phyloP scores from a whole-genome alignment of 2,113 vertebrate species.

The Todiramphus saurophagus region DNA sequence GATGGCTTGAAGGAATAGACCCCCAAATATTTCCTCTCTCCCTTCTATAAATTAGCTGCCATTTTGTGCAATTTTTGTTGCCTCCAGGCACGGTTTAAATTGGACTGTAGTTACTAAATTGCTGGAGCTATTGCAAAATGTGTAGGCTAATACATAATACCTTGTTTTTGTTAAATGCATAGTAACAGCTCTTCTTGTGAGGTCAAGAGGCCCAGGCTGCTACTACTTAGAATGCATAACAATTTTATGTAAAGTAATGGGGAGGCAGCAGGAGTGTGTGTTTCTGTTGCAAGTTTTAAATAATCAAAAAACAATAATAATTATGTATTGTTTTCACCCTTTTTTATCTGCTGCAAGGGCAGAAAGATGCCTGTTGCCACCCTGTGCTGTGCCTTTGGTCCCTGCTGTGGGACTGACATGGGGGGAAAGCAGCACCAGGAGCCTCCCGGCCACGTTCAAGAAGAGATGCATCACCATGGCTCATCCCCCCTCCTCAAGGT shows the following conservation, averaged over 20 bases:
- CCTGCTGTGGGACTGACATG: neutral
- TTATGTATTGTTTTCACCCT: neutral
- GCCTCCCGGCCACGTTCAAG: neutral
- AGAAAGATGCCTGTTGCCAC: neutral
- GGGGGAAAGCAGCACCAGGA: neutral
- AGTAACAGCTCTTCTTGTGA: conserved; percentile 83
- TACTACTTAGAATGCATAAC: conserved; percentile 70
- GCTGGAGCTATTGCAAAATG: conserved; percentile 79
- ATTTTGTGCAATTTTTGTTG: conserved; percentile 84
- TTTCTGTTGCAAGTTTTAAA: conserved; percentile 43
- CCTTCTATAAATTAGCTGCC: conserved; percentile 82
- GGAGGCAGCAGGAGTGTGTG: neutral
- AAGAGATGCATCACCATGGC: neutral
- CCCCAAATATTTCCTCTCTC: conserved; percentile 80
- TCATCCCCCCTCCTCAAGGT: neutral
- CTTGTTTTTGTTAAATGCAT: conserved; percentile 82
- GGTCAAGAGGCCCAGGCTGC: conserved; percentile 76
- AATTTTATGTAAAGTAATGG: conserved; percentile 68
- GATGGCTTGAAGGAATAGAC: conserved; percentile 80
- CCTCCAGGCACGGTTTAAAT: conserved; percentile 81
- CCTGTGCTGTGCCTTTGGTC: neutral
- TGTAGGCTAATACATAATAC: conserved; percentile 84
- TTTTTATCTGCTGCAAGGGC: neutral
- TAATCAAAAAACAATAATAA: neutral
- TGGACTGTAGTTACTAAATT: conserved; percentile 82